Percentiles rank a stretch among this genome's conserved stretches.
Evolutionary conservation across 2,888 invertebrate genomes (phyloP).

Genomic region (Norana najaformis): DNA sequence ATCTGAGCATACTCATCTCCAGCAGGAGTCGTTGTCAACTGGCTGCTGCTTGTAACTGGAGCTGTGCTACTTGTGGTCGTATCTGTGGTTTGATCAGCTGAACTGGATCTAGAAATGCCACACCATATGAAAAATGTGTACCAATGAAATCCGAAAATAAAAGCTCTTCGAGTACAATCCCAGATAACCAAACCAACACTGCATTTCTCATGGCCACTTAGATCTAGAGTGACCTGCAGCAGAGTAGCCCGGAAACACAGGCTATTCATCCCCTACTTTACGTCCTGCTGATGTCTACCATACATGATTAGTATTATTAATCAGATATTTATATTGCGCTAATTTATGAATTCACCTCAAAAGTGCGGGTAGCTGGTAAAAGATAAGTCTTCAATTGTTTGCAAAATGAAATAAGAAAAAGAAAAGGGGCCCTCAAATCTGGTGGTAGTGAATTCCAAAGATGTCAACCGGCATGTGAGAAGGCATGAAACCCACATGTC

Average conservation of each 20-base stretch:
- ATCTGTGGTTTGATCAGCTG: background rate
- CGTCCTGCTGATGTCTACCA: background rate
- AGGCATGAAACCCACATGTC: too few species aligned
- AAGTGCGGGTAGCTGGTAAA: too few species aligned
- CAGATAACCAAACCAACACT: background rate
- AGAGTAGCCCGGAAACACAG: background rate
- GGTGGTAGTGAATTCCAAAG: too few species aligned
- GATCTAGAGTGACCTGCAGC: background rate
- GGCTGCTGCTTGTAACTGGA: background rate
- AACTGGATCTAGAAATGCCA: background rate
- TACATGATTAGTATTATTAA: too few species aligned
- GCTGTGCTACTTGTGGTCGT: background rate
- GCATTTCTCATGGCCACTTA: background rate
- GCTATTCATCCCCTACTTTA: background rate
- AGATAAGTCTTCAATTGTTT: too few species aligned
- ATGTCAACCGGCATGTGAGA: too few species aligned
- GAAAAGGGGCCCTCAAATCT: too few species aligned
- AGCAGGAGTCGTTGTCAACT: background rate
- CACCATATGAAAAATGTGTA: background rate
- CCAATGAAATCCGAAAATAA: background rate
- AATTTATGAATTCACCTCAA: too few species aligned
- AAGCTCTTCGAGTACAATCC: background rate
- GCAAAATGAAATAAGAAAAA: too few species aligned
- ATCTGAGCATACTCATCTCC: conserved; percentile 9
- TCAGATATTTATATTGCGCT: too few species aligned